Evolutionary conservation across 2,113 vertebrate genomes (phyloP).

Genomic region (Embiotoca jacksoni): DNA sequence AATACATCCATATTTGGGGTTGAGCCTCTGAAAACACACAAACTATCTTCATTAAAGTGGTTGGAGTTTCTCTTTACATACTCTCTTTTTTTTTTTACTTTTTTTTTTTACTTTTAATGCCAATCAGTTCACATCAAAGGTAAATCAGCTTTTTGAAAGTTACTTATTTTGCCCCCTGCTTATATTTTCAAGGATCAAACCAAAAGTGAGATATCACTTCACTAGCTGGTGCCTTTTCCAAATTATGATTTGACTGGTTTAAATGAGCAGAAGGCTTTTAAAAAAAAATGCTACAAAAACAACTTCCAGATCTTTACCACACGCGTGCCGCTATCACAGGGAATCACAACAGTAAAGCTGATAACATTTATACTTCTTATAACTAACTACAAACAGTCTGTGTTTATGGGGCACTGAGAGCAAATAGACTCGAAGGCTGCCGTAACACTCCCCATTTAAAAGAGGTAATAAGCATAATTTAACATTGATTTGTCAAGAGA

Average conservation of each 20-base stretch:
- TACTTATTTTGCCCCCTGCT: background rate
- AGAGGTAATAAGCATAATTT: background rate
- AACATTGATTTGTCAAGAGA: too few relatives aligned
- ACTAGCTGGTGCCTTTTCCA: background rate
- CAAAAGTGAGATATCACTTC: slow-evolving; percentile 2
- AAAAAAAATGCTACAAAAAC: background rate
- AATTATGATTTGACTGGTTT: slow-evolving; percentile 5
- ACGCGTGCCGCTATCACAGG: too few relatives aligned
- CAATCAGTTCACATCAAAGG: slow-evolving; percentile 30
- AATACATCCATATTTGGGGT: slow-evolving; percentile 3
- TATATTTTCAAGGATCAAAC: slow-evolving; percentile 1
- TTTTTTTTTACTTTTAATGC: background rate
- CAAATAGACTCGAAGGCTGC: background rate
- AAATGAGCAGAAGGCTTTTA: background rate
- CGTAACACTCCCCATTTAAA: background rate
- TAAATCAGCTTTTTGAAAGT: slow-evolving; percentile 5
- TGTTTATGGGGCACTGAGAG: background rate
- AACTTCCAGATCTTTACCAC: background rate
- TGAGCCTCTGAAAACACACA: background rate
- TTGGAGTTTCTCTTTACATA: background rate
- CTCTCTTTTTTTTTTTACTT: background rate
- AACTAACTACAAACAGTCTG: background rate
- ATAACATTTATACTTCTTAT: background rate
- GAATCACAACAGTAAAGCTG: background rate
- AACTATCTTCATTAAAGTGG: background rate